Percentiles rank a stretch among this genome's conserved stretches.
Evolutionary conservation across 2,797 vertebrate species (phyloP).

Genomic region (Mus minutoides): DNA sequence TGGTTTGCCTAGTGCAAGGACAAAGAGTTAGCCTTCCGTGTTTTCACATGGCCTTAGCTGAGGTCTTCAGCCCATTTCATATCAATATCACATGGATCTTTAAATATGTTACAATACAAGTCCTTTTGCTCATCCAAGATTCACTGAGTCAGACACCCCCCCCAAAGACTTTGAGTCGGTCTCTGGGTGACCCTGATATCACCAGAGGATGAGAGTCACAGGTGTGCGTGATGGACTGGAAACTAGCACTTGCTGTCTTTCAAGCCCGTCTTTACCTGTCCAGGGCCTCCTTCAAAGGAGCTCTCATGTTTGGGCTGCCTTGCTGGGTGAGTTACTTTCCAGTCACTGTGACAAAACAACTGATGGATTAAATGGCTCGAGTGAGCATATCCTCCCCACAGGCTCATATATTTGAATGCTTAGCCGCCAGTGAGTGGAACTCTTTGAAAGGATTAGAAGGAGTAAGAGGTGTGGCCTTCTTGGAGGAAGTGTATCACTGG

Average conservation of each 20-base stretch:
- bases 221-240: rapidly evolving
- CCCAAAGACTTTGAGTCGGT: not conserved
- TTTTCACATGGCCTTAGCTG: rapidly evolving
- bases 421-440: not conserved
- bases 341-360: not conserved
- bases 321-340: not conserved
- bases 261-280: too few relatives aligned
- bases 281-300: not conserved
- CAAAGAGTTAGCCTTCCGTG: not conserved
- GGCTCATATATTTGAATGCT: not conserved
- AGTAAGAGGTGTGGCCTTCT: not conserved
- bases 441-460: not conserved
- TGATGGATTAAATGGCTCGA: not conserved
- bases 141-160: not conserved
- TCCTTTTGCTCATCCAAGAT: not conserved
- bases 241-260: rapidly evolving
- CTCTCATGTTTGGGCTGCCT: not conserved
- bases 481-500: not conserved
- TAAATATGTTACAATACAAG: not conserved
- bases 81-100: not conserved
- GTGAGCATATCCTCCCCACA: not conserved
- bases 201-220: not conserved
- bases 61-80: not conserved
- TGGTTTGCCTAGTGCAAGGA: not conserved
- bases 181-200: not conserved